Conservation (phyloP, 2,888 invertebrate species). For the Hoplodrina ambigua region DNA sequence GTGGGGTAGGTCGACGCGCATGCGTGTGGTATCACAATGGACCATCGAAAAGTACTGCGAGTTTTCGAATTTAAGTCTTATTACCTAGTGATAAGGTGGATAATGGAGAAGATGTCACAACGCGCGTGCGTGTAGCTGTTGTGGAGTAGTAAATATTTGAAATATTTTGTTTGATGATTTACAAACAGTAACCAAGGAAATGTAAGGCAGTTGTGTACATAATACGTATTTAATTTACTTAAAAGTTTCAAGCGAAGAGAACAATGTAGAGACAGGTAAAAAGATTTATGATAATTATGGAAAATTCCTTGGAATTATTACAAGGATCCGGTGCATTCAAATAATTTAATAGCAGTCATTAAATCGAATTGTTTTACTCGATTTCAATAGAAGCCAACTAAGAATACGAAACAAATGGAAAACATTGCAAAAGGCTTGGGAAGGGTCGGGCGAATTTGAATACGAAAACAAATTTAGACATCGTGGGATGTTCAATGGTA, state of each 20-base stretch:
- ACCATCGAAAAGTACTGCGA: slow-evolving; percentile 68
- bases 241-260: slow-evolving; percentile 36
- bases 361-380: not conserved
- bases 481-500: not conserved
- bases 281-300: slow-evolving; percentile 15
- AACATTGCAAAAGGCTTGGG: not conserved
- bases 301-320: slow-evolving; percentile 8
- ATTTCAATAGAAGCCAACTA: not conserved
- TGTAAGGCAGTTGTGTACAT: slow-evolving; percentile 73
- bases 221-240: slow-evolving; percentile 57
- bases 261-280: slow-evolving; percentile 14
- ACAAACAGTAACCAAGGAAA: slow-evolving; percentile 80
- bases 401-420: slow-evolving; percentile 8
- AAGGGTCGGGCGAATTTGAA: slow-evolving; percentile 3
- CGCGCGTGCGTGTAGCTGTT: slow-evolving; percentile 77
- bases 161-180: slow-evolving; percentile 79
- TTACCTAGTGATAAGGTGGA: slow-evolving; percentile 56
- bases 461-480: not conserved
- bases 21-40: slow-evolving; percentile 78
- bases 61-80: slow-evolving; percentile 66
- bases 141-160: slow-evolving; percentile 77
- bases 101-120: slow-evolving; percentile 41
- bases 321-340: not conserved
- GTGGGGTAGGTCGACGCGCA: slow-evolving; percentile 79
- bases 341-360: not conserved